Evolutionary conservation across 2,888 invertebrate species (phyloP).

Genomic region (Ophonus ardosiacus): DNA sequence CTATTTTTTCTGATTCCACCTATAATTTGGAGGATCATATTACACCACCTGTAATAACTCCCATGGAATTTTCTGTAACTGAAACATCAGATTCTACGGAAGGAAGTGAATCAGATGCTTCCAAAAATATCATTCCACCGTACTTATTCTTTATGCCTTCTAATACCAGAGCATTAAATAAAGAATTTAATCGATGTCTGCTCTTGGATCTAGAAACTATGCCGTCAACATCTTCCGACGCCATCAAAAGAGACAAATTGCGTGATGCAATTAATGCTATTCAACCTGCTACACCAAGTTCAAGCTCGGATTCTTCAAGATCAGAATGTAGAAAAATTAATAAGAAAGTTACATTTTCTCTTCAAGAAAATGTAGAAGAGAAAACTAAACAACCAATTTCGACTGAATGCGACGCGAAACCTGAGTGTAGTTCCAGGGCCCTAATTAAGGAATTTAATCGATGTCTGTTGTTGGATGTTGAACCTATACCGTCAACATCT

Average conservation of each 20-base stretch:
- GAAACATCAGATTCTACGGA: neutral
- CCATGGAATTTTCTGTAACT: neutral
- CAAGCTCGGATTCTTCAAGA: neutral
- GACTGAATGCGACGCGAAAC: neutral
- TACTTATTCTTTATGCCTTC: constrained; percentile 7
- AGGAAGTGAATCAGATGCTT: neutral
- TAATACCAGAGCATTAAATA: neutral
- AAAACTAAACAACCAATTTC: neutral
- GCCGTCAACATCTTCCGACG: neutral
- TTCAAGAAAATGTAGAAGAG: neutral
- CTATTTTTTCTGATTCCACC: neutral
- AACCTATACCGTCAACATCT: neutral
- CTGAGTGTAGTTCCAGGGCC: neutral
- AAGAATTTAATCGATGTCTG: constrained; percentile 13
- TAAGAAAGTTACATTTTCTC: neutral
- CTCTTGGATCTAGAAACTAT: neutral
- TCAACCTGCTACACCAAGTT: neutral
- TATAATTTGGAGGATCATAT: constrained; percentile 13
- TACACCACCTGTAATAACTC: neutral
- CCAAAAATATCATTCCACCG: neutral
- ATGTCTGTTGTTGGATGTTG: neutral
- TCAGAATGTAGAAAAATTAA: neutral
- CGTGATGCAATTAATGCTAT: neutral
- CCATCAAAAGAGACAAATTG: neutral
- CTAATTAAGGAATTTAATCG: constrained; percentile 12